Percentiles rank a stretch among this genome's conserved stretches.
These are phyloP conservation scores for Chorisops tibialis DNA, from an alignment of 2,888 invertebrate genomes.

Conservation along the genomic window DNA sequence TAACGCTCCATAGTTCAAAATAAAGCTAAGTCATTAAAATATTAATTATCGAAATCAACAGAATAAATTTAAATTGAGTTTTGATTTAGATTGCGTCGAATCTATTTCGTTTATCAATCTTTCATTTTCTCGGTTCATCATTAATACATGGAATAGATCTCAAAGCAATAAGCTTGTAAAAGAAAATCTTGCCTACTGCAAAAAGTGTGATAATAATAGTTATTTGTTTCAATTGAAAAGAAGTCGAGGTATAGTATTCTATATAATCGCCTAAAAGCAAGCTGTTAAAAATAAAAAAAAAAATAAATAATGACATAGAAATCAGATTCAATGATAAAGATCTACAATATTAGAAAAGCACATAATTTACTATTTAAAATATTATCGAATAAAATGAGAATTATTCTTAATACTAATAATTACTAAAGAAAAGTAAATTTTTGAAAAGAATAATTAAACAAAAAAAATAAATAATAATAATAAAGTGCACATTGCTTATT, in stretches of 20 bases:
- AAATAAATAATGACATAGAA: neutral
- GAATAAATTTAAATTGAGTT: too few relatives aligned
- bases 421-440: neutral
- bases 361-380: neutral
- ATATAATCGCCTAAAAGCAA: neutral
- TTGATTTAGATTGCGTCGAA: too few relatives aligned
- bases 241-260: neutral
- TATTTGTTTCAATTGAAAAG: conserved; percentile 10
- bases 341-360: neutral
- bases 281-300: neutral
- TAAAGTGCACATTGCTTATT: neutral
- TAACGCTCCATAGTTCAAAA: too few relatives aligned
- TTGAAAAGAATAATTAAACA: neutral
- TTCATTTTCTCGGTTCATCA: too few relatives aligned
- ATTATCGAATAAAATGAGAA: too few relatives aligned
- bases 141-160: neutral
- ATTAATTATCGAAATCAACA: too few relatives aligned
- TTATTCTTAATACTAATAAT: too few relatives aligned
- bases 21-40: too few relatives aligned
- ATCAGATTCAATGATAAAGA: neutral
- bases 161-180: conserved; percentile 30
- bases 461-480: neutral
- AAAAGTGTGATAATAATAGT: conserved; percentile 50
- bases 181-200: conserved; percentile 48
- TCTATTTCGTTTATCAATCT: too few relatives aligned